phyloP scores from a whole-genome alignment of 1,140 invertebrate genomes.

The Tribolium castaneum region DNA sequence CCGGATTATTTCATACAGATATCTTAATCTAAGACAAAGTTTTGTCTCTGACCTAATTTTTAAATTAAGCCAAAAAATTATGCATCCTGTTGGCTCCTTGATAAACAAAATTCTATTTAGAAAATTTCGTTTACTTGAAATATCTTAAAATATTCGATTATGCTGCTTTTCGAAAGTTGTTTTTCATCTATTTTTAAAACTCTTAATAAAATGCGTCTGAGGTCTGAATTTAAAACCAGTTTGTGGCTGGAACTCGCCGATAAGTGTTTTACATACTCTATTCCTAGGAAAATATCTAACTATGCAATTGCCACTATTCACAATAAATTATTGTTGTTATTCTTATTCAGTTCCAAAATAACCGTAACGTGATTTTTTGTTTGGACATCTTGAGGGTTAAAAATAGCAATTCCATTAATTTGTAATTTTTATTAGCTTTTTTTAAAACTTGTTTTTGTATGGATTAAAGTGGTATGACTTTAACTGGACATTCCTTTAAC shows the following conservation, averaged over 20 bases:
- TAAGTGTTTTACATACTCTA: neutral
- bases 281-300: neutral
- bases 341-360: neutral
- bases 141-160: neutral
- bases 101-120: neutral
- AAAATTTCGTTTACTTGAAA: neutral
- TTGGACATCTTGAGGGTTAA: too few species aligned
- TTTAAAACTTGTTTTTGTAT: too few species aligned
- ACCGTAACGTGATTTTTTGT: too few species aligned
- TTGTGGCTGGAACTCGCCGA: neutral
- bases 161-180: constrained; percentile 22
- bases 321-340: neutral
- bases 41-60: too few species aligned
- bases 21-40: too few species aligned
- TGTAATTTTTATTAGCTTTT: too few species aligned
- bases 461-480: too few species aligned
- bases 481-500: too few species aligned
- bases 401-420: too few species aligned
- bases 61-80: too few species aligned
- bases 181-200: neutral
- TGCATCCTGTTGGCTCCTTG: neutral
- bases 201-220: neutral
- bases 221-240: constrained; percentile 7
- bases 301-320: neutral
- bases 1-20: too few species aligned